These are phyloP conservation scores for Agrochola litura DNA, from an alignment of 2,888 invertebrate species.

Conservation along the genomic window DNA sequence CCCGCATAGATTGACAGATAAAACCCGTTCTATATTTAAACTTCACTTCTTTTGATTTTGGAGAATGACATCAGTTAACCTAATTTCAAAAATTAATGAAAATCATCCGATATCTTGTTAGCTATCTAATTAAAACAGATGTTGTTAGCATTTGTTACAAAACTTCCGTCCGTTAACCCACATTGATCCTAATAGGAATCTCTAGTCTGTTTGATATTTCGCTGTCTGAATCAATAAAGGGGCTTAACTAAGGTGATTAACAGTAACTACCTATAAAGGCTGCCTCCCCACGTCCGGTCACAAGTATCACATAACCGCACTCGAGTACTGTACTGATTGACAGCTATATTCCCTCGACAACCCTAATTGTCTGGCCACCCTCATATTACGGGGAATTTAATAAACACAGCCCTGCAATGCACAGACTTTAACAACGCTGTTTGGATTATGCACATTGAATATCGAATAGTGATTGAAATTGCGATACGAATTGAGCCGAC, in stretches of 20 bases:
- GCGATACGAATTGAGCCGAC: constrained; percentile 70
- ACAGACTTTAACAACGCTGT: constrained; percentile 75
- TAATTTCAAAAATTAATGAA: constrained; percentile 55
- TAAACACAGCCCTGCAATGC: constrained; percentile 80
- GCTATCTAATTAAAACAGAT: constrained; percentile 55
- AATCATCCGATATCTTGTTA: constrained; percentile 48
- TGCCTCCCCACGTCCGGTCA: constrained; percentile 74
- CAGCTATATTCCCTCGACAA: constrained; percentile 83
- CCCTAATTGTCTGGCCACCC: constrained; percentile 83
- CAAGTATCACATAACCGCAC: constrained; percentile 77
- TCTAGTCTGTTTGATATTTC: constrained; percentile 46
- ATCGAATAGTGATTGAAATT: constrained; percentile 79
- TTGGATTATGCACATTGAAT: constrained; percentile 77
- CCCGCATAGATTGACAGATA: constrained; percentile 66
- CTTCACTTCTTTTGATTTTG: constrained; percentile 49
- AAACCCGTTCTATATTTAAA: constrained; percentile 60
- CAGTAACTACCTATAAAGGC: constrained; percentile 62
- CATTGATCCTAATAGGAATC: constrained; percentile 41
- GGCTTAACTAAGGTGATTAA: constrained; percentile 63
- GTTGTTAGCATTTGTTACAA: constrained; percentile 58
- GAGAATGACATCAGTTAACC: constrained; percentile 57
- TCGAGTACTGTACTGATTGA: constrained; percentile 80
- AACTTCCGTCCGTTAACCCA: constrained; percentile 60
- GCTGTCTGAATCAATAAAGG: constrained; percentile 50
- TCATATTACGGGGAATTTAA: constrained; percentile 84